phyloP scores from a whole-genome alignment of 2,113 vertebrate genomes.

The Maccullochella peelii region DNA sequence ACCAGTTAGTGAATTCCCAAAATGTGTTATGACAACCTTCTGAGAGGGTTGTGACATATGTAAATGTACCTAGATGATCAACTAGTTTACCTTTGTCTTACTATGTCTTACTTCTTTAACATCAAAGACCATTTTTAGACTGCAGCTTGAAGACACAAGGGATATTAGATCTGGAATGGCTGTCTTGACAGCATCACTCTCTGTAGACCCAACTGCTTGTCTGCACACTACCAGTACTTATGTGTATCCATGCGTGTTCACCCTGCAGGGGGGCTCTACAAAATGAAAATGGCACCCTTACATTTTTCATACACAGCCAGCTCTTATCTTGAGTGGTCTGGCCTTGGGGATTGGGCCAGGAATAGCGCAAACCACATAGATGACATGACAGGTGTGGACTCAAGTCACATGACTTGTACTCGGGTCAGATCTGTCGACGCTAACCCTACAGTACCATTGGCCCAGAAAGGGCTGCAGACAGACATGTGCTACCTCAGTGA shows the following conservation, averaged over 20 bases:
- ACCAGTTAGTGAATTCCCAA: not conserved
- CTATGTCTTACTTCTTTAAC: not conserved
- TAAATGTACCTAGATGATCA: not conserved
- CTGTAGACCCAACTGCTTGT: not conserved
- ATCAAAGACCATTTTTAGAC: not conserved
- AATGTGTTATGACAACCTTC: not conserved
- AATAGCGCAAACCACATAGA: conserved; percentile 29
- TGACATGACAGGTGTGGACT: not conserved
- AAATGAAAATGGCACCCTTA: conserved; percentile 38
- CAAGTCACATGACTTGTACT: not conserved
- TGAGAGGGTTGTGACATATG: not conserved
- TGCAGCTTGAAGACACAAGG: not conserved
- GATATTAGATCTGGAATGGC: not conserved
- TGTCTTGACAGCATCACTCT: conserved; percentile 3
- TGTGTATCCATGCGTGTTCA: conserved; percentile 16
- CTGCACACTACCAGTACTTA: not conserved
- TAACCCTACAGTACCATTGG: not conserved
- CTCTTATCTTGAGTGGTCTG: conserved; percentile 11
- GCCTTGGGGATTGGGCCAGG: conserved; percentile 6
- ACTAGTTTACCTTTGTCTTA: not conserved
- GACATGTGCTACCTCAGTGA: conserved; percentile 1
- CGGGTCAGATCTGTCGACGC: not conserved
- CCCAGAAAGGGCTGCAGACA: not conserved
- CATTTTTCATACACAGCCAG: conserved; percentile 30
- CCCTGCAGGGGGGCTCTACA: conserved; percentile 11